Conservation (phyloP, 2,113 vertebrate genomes). For the Silurus glanis region DNA sequence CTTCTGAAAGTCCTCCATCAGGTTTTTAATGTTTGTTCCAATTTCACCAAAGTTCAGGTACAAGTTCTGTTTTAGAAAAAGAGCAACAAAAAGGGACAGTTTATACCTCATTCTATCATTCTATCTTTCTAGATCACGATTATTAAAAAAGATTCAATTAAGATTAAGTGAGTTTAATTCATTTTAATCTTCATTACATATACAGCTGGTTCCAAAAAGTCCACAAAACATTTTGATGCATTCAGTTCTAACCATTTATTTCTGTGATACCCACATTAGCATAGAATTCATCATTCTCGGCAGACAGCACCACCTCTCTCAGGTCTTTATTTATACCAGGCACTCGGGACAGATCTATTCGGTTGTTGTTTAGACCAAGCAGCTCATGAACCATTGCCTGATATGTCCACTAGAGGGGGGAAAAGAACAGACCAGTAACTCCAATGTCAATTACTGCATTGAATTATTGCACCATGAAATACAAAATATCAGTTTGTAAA, state of each 20-base stretch:
- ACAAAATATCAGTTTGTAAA: background rate
- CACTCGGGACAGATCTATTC: constrained; percentile 91
- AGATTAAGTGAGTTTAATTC: background rate
- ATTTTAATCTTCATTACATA: background rate
- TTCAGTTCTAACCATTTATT: background rate
- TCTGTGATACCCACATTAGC: constrained; percentile 80
- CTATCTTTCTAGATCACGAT: background rate
- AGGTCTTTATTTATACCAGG: constrained; percentile 91
- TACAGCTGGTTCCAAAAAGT: background rate
- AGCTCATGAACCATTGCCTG: constrained; percentile 98
- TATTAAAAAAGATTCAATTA: background rate
- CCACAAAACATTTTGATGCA: background rate
- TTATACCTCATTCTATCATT: background rate
- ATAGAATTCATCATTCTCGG: constrained; percentile 95
- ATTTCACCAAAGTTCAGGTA: constrained; percentile 98
- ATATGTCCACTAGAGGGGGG: constrained; percentile 86
- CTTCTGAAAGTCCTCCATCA: constrained; percentile 98
- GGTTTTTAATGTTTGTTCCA: constrained; percentile 94
- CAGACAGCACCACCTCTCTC: constrained; percentile 89
- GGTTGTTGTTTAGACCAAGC: constrained; percentile 93
- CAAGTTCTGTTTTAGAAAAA: constrained; percentile 79
- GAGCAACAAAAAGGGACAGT: background rate
- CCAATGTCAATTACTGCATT: background rate
- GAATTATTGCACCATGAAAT: background rate
- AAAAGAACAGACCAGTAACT: background rate